These are phyloP conservation scores for Aspidoscelis tigris DNA, from an alignment of 2,113 vertebrate genomes.

Conservation along the genomic window DNA sequence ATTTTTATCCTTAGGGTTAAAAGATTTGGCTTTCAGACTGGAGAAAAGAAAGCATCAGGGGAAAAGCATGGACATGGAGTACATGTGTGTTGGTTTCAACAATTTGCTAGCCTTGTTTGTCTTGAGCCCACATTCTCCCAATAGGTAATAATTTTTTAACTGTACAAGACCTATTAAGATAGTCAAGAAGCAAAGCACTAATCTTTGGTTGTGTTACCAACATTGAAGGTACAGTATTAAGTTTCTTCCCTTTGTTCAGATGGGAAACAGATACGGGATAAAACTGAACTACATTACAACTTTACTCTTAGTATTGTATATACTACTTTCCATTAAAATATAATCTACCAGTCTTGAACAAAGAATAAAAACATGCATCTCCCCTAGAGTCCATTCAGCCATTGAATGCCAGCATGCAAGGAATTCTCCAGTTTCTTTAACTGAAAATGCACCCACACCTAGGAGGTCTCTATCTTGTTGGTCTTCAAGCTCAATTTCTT, in stretches of 20 bases:
- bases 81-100: neutral
- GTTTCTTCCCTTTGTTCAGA: neutral
- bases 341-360: no score
- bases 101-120: no score
- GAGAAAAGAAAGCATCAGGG: neutral
- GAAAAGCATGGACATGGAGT: neutral
- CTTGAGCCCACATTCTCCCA: no score
- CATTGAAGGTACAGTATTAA: neutral
- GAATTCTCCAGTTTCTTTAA: neutral
- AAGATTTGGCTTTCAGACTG: no score
- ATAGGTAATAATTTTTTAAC: neutral
- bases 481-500: no score
- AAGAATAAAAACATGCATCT: neutral
- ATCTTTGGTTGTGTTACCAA: neutral
- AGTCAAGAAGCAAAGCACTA: neutral
- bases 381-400: neutral
- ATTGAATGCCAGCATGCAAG: neutral
- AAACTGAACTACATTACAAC: no score
- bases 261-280: neutral
- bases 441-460: no score
- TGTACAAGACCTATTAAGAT: neutral
- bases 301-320: neutral
- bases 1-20: neutral
- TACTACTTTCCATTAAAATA: no score
- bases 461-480: no score